Evolutionary conservation across 2,113 vertebrate species (phyloP), one percentile per base, ranked within the genome.

Genomic region (Platysteira castanea): DNA sequence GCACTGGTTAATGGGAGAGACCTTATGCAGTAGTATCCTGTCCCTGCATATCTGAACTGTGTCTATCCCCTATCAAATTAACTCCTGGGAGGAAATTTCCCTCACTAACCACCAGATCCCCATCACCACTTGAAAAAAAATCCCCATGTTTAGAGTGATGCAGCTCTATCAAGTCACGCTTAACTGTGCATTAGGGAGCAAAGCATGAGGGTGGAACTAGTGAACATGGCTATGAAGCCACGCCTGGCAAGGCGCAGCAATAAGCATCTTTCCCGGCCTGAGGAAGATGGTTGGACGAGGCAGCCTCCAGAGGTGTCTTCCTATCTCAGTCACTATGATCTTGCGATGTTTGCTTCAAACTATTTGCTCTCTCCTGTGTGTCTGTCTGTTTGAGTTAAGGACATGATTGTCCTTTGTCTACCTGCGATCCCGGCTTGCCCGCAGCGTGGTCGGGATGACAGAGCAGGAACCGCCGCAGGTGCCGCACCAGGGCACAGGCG

Each of bases 151-250:
- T 15, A 27, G 56, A 2, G 0, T 22, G 27, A 28, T 44, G 30
- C 1, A 26, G 35, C 24, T 49, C 8, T 27, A 13, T 12, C 37
- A 35, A 0, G 20, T 8, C 41, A 65, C 0, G 0, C 39, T n/a
- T 42, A 44, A 33, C 31, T 10, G 26, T 0, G 11, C 17, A 2
- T 24, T 23, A 30, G 3, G 37, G 31, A 69, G 50, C 31, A 44
- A 27, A 33, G 27, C 18, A 5, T 0, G n/a, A 33, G 10, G 17
- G 26, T n/a, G 28, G 61, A 42, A 79, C 28, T 3, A 28, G 21
- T 1, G 23, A 42, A 37, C 18, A 1, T 0, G 33, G 20, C 49
- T 60, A 26, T 39, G 53, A 46, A 22, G 19, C 49, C 33, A 13
- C 1, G 28, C 68, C 59, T 91, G 81, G 63, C 49, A 12, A 21